Conservation (phyloP, 1,140 invertebrate genomes). For the Drosophila tani region DNA sequence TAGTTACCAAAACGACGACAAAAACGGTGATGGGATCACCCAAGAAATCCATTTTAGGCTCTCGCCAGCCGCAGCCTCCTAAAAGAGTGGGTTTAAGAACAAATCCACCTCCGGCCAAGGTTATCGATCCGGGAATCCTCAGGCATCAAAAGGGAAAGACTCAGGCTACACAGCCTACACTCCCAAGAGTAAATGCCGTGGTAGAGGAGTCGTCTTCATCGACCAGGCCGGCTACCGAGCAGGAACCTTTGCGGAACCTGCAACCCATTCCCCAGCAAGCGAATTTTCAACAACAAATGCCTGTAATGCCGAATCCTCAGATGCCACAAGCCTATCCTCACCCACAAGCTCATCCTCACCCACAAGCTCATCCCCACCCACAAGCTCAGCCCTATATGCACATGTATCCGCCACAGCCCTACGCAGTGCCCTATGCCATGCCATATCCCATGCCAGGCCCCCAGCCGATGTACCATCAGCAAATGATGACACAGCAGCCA, state of each 20-base stretch:
- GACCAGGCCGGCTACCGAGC: too few species aligned
- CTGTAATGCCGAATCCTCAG: neutral
- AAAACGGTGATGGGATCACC: neutral
- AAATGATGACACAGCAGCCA: slow-evolving; percentile 9
- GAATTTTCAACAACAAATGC: neutral
- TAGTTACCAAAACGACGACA: neutral
- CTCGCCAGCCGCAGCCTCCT: slow-evolving; percentile 1
- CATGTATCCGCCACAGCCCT: slow-evolving; percentile 21
- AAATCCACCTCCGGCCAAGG: slow-evolving; percentile 26
- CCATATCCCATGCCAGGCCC: slow-evolving; percentile 38
- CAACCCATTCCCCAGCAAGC: slow-evolving; percentile 12
- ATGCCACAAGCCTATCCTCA: slow-evolving; percentile 15
- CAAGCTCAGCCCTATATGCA: slow-evolving; percentile 24
- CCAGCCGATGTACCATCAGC: slow-evolving; percentile 2
- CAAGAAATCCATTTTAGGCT: neutral
- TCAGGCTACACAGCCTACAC: neutral
- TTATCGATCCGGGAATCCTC: slow-evolving; percentile 57
- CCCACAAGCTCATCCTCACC: slow-evolving; percentile 15
- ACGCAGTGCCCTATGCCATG: slow-evolving; percentile 41
- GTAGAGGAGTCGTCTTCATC: neutral
- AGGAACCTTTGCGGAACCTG: neutral
- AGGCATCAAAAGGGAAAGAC: slow-evolving; percentile 12
- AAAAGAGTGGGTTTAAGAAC: slow-evolving; percentile 8
- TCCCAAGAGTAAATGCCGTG: neutral
- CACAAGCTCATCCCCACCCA: slow-evolving; percentile 1